Evolutionary conservation across 2,797 vertebrate species (phyloP), one percentile per base, ranked within the genome.

Genomic region (Rachycentron canadum): DNA sequence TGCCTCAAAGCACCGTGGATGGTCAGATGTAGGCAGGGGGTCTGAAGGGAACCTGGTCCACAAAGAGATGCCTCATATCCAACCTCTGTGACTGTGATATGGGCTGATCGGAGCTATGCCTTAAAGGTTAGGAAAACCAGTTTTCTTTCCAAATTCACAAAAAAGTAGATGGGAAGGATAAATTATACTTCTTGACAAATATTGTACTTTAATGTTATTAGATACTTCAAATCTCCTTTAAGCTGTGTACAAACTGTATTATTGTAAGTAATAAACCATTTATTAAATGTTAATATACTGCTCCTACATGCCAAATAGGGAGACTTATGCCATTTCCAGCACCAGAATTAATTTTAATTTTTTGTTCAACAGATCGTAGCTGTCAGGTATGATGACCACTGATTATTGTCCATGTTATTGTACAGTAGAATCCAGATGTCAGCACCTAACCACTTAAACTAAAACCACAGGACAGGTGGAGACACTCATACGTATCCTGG

Each of bases 1-100:
- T 56, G 47, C 74, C 96, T 96, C 95, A 95, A 96, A 96, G 93
- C 92, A 89, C 83, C 62, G 70, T 70, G 62, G 90, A 93, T 91
- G 94, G 90, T 94, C 88, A 71, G 73, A 80, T 72, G 60, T 60
- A 36, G 13, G 70, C 81, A 56, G 86, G 85, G 78, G 81, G 79
- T 73, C 73, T 65, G 23, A 70, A 36, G 32, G 58, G 70, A 60
- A 65, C 55, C 69, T 32, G 65, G 32, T 64, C 80, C 69, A 78
- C 61, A 76, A 69, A 86, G 49, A 82, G 67, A 75, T 19, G 26
- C 43, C 45, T 75, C 64, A 43, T n/a, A 43, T 57, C 69, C 60
- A 64, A 52, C 52, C 56, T n/a, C 30, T 63, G 45, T 73, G 59
- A 38, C 66, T 63, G 72, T 59, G 52, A 69, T 62, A 47, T 67